Percentiles rank a stretch among this genome's conserved stretches.
phyloP scores from a whole-genome alignment of 2,113 vertebrate genomes.

The Lophura nycthemera region DNA sequence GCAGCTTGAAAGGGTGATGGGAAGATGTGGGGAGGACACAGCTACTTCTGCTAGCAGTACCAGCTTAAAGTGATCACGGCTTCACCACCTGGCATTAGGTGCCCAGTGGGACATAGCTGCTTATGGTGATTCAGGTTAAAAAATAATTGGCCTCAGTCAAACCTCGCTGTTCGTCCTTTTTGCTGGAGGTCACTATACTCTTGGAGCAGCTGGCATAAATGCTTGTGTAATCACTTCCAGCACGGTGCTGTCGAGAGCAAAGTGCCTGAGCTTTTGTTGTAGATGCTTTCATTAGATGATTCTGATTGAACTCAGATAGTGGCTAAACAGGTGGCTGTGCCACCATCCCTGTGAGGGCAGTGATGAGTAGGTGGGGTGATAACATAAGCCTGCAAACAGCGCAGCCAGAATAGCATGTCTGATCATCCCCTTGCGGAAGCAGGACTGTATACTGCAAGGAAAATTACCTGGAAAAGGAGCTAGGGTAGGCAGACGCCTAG shows the following conservation, averaged over 20 bases:
- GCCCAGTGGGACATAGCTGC: neutral
- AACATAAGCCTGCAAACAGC: neutral
- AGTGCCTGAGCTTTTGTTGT: neutral
- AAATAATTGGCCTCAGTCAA: neutral
- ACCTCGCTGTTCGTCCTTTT: neutral
- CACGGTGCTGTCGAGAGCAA: neutral
- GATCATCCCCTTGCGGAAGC: neutral
- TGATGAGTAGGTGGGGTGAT: neutral
- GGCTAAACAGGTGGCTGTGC: neutral
- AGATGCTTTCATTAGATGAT: neutral
- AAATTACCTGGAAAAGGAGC: neutral
- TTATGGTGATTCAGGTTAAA: neutral
- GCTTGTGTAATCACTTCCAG: neutral
- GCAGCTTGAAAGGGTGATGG: neutral
- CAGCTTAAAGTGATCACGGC: neutral
- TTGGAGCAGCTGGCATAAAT: neutral
- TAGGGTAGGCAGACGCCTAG: neutral
- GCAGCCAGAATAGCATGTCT: neutral
- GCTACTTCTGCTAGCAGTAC: neutral
- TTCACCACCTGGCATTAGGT: neutral
- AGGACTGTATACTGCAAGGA: neutral
- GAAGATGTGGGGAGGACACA: fast-evolving
- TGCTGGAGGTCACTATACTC: neutral
- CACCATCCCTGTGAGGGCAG: neutral
- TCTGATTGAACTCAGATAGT: neutral